Base-by-base conservation (phyloP, 2,888 invertebrate genomes). In the Drosophila demipolita region DNA sequence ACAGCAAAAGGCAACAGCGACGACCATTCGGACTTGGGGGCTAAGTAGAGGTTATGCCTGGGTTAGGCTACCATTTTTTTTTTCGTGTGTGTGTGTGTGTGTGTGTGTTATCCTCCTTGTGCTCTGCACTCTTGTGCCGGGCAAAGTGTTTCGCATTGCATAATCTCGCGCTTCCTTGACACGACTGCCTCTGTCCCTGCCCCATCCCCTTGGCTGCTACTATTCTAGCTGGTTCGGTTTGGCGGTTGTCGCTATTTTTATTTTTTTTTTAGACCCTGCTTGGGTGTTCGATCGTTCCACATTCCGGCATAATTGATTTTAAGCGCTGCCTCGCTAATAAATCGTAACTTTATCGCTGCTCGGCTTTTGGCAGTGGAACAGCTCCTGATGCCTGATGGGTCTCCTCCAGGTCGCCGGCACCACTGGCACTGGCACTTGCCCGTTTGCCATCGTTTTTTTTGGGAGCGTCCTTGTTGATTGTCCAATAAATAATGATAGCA, bases 281-380 rank as follows among this genome's bases (percentile, higher is more conserved):
- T 87, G 89, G 87, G 85, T 89, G 87, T 89, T 78, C 84, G 78
- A 61, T 78, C 89, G 91, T 91, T 91, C 91, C 90, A 91, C 92
- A 91, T 91, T 91, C 91, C 91, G 86, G 90, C 89, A 90, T 91
- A 91, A 91, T 91, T 91, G 91, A 91, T 91, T 91, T 91, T 91
- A 91, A 91, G 91, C 91, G 82, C 78, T 81, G 85, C 85, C 89
- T 75, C 82, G 87, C 91, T 91, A 91, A 91, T 91, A 91, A 91
- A 91, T 91, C 91, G 89, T 85, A 90, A 91, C 87, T 91, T 91
- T 91, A 91, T 91, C 91, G 92, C 87, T 83, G 49, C 26, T 66
- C 54, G 45, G 49, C 58, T 36, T 48, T 40, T 53, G 63, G 63
- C 69, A 63, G 63, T 29, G 52, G n/a, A 62, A 57, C 55, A 38